phyloP scores from a whole-genome alignment of 2,888 invertebrate species.

The Andrena haemorrhoa region DNA sequence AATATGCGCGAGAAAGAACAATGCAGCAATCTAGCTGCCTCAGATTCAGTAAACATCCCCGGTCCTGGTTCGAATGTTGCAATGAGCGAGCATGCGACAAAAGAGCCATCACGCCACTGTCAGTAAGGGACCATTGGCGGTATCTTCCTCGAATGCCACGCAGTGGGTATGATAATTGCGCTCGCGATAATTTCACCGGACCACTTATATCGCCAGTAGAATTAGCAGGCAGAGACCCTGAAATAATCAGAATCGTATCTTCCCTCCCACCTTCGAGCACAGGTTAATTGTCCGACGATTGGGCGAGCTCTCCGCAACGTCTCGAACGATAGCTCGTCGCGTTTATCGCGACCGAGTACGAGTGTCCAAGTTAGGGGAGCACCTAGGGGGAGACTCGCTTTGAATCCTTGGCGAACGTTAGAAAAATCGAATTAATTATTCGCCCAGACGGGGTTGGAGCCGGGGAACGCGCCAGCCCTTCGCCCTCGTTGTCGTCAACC shows the following conservation, averaged over 20 bases:
- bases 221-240: conserved; percentile 8
- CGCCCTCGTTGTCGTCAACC: conserved; percentile 52
- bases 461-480: conserved; percentile 47
- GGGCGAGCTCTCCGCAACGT: background rate
- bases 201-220: conserved; percentile 16
- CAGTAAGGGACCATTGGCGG: too few relatives aligned
- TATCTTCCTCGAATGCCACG: too few relatives aligned
- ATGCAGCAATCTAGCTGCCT: too few relatives aligned
- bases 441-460: conserved; percentile 52
- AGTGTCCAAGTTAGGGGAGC: background rate
- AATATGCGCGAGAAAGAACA: too few relatives aligned
- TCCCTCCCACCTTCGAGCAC: too few relatives aligned
- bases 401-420: conserved; percentile 17
- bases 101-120: too few relatives aligned
- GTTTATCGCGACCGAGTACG: too few relatives aligned
- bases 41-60: too few relatives aligned
- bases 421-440: conserved; percentile 72
- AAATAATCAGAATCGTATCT: conserved; percentile 11
- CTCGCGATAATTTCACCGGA: conserved; percentile 30
- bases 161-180: conserved; percentile 15
- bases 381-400: conserved; percentile 23
- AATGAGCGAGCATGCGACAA: too few relatives aligned
- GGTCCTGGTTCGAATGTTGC: too few relatives aligned
- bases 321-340: background rate
- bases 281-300: background rate